These are phyloP conservation scores for Caprella mutica DNA, from an alignment of 2,888 invertebrate species.

Conservation along the genomic window DNA sequence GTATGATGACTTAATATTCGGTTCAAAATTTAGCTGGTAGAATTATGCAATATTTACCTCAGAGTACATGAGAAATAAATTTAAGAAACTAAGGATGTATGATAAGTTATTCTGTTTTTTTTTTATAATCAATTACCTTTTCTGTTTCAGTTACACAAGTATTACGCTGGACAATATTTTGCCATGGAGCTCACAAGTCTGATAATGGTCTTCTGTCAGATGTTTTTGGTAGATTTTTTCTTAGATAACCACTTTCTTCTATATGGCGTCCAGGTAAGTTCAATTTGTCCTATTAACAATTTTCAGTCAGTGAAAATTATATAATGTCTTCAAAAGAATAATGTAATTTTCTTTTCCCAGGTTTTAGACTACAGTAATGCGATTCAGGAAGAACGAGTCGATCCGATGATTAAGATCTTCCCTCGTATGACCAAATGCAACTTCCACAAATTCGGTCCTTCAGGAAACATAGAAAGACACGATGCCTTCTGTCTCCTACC, in stretches of 20 bases:
- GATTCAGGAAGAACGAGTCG: slow-evolving; percentile 67
- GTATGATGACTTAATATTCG: too few relatives aligned
- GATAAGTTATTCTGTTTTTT: too few relatives aligned
- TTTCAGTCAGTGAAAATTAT: neutral
- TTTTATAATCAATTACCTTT: slow-evolving; percentile 35
- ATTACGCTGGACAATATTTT: slow-evolving; percentile 75
- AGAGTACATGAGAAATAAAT: too few relatives aligned
- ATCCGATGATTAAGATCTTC: slow-evolving; percentile 81
- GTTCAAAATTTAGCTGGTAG: too few relatives aligned
- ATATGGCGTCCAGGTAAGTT: slow-evolving; percentile 53
- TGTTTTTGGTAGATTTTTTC: slow-evolving; percentile 79
- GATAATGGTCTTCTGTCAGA: slow-evolving; percentile 66
- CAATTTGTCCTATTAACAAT: neutral
- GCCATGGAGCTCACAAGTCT: slow-evolving; percentile 72
- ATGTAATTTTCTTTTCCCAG: slow-evolving; percentile 38
- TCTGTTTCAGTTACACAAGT: slow-evolving; percentile 61
- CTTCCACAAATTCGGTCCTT: slow-evolving; percentile 76
- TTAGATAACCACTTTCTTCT: slow-evolving; percentile 78
- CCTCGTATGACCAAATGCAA: slow-evolving; percentile 84
- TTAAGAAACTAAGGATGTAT: too few relatives aligned
- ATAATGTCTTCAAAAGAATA: neutral
- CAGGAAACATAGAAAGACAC: slow-evolving; percentile 62
- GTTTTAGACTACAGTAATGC: slow-evolving; percentile 67
- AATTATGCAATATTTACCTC: too few relatives aligned
- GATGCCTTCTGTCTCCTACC: slow-evolving; percentile 38